Conservation (phyloP, 2,797 vertebrate species). For the Phaenicophaeus curvirostris region DNA sequence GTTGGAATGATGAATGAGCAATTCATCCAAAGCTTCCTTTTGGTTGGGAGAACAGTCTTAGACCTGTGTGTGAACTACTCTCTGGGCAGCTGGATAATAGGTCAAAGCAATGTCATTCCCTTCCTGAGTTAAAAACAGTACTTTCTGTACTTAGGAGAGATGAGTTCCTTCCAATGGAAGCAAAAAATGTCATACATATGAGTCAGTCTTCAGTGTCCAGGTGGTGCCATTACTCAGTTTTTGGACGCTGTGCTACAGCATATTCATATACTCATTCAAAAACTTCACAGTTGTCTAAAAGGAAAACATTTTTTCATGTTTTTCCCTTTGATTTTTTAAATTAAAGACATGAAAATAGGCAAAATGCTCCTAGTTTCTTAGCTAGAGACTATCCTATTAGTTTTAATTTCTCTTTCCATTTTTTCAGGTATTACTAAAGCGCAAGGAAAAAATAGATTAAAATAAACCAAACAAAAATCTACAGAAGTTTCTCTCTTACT, state of each 20-base stretch:
- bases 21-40: constrained; percentile 79
- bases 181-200: constrained; percentile 72
- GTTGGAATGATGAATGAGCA: constrained; percentile 77
- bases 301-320: constrained; percentile 8
- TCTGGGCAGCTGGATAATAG: constrained; percentile 79
- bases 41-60: constrained; percentile 73
- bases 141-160: constrained; percentile 75
- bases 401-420: not conserved
- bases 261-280: constrained; percentile 55
- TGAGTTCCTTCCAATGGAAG: constrained; percentile 70
- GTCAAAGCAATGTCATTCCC: constrained; percentile 77
- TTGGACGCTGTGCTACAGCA: constrained; percentile 62
- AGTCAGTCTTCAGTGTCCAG: constrained; percentile 76
- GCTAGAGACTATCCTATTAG: not conserved
- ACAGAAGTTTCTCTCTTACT: not conserved
- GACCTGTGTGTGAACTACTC: constrained; percentile 77
- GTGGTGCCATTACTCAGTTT: constrained; percentile 75
- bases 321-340: not conserved
- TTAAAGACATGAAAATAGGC: not conserved
- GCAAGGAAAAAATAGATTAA: not conserved
- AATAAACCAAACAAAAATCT: not conserved
- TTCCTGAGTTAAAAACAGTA: constrained; percentile 72
- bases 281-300: constrained; percentile 8
- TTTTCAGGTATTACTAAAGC: not conserved
- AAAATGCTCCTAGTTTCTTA: not conserved